A percentile compares a stretch with the other conserved stretches of the same genome.
phyloP scores from a whole-genome alignment of 2,113 vertebrate genomes.

The Rana temporaria region DNA sequence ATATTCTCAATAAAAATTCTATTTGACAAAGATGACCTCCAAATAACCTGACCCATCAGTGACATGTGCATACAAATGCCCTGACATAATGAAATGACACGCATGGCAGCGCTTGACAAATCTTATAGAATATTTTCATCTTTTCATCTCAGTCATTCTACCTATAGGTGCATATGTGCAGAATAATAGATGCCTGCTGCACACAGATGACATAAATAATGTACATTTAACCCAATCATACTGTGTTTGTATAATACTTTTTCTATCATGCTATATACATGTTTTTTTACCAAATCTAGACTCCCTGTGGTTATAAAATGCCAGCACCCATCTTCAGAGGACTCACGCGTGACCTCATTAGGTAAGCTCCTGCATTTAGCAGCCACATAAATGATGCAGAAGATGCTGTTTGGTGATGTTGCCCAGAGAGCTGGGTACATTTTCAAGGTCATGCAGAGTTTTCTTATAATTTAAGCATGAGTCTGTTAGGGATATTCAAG shows the following conservation, averaged over 20 bases:
- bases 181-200: slow-evolving; percentile 24
- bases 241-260: background rate
- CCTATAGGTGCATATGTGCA: slow-evolving; percentile 18
- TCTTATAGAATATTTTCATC: slow-evolving; percentile 18
- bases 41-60: background rate
- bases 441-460: slow-evolving; percentile 57
- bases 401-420: slow-evolving; percentile 40
- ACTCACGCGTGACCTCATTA: slow-evolving; percentile 49
- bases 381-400: slow-evolving; percentile 55
- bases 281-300: slow-evolving; percentile 27
- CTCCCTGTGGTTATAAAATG: background rate
- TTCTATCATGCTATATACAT: background rate
- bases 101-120: slow-evolving; percentile 25
- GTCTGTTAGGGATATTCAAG: slow-evolving; percentile 41
- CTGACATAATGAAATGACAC: slow-evolving; percentile 38
- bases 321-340: background rate
- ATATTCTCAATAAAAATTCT: background rate
- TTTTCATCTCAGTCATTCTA: background rate
- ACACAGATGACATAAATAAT: slow-evolving; percentile 28
- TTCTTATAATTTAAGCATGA: slow-evolving; percentile 56
- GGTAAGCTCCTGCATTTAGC: slow-evolving; percentile 50
- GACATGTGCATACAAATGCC: background rate
- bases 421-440: slow-evolving; percentile 26
- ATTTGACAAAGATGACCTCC: slow-evolving; percentile 8
- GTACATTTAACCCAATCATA: slow-evolving; percentile 9